phyloP scores from a whole-genome alignment of 2,797 vertebrate species.

The Apogon hyalosoma region DNA sequence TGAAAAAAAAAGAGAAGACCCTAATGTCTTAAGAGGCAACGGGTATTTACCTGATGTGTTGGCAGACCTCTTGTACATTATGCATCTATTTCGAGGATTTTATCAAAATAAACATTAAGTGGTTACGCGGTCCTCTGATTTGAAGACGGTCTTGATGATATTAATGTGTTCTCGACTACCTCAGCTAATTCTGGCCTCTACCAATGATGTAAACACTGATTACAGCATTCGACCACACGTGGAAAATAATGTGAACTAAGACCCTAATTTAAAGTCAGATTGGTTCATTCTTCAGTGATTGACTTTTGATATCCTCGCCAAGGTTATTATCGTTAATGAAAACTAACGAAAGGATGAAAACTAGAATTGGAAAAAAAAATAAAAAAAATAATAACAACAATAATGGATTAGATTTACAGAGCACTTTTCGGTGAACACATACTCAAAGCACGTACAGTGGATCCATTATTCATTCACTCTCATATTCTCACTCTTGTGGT shows the following conservation, averaged over 20 bases:
- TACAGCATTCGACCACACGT: conserved; percentile 13
- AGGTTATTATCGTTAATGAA: no score
- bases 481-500: no score
- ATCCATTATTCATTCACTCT: no score
- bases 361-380: no score
- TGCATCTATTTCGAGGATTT: not conserved
- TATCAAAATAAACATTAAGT: conserved; percentile 12
- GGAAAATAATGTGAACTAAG: conserved; percentile 20
- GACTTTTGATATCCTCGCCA: not conserved
- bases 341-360: no score
- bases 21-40: conserved; percentile 53
- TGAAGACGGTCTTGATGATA: no score
- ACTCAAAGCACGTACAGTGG: no score
- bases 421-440: no score
- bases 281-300: not conserved
- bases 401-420: no score
- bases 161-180: conserved; percentile 22
- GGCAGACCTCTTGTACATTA: conserved; percentile 9
- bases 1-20: conserved; percentile 55
- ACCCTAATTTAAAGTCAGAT: conserved; percentile 1
- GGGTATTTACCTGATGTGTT: conserved; percentile 36
- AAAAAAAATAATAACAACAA: no score
- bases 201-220: conserved; percentile 20
- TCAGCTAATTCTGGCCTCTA: not conserved
- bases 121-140: no score